A percentile compares a stretch with the other conserved stretches of the same genome.
These are phyloP conservation scores for Neodiprion lecontei DNA, from an alignment of 1,140 invertebrate species.

Conservation along the genomic window DNA sequence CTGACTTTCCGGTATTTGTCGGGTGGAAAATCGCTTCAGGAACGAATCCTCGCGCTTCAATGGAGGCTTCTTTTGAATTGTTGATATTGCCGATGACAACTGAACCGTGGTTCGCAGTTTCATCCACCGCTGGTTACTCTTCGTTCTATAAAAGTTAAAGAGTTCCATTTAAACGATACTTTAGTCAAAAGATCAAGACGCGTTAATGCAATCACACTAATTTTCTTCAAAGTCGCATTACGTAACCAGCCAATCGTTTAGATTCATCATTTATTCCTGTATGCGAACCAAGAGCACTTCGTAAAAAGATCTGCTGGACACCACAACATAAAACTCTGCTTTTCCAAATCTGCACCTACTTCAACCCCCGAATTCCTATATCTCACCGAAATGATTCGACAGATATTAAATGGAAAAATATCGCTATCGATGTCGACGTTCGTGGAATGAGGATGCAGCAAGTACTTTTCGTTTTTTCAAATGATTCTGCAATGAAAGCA, in stretches of 20 bases:
- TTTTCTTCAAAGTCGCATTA: not conserved
- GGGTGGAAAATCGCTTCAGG: slow-evolving; percentile 90
- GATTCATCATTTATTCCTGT: not conserved
- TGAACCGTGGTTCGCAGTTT: slow-evolving; percentile 92
- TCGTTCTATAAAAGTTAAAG: slow-evolving; percentile 70
- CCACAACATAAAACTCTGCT: not conserved
- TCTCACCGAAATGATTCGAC: too few relatives aligned
- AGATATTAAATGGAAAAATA: too few relatives aligned
- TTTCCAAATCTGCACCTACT: too few relatives aligned
- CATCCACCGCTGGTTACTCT: slow-evolving; percentile 93
- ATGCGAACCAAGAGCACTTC: not conserved
- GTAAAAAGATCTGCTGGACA: not conserved
- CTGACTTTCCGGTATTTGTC: slow-evolving; percentile 87
- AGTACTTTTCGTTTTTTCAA: too few relatives aligned
- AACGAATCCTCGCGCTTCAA: slow-evolving; percentile 94
- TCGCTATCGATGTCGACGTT: too few relatives aligned
- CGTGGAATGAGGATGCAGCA: too few relatives aligned
- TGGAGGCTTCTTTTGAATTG: slow-evolving; percentile 74
- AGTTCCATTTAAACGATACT: not conserved
- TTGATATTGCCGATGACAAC: slow-evolving; percentile 82
- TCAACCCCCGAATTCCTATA: too few relatives aligned
- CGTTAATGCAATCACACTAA: not conserved
- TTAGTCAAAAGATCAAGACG: not conserved
- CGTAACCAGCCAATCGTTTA: not conserved
- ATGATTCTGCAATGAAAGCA: too few relatives aligned